Conservation (phyloP, 2,888 invertebrate genomes). For the Nebria salina region DNA sequence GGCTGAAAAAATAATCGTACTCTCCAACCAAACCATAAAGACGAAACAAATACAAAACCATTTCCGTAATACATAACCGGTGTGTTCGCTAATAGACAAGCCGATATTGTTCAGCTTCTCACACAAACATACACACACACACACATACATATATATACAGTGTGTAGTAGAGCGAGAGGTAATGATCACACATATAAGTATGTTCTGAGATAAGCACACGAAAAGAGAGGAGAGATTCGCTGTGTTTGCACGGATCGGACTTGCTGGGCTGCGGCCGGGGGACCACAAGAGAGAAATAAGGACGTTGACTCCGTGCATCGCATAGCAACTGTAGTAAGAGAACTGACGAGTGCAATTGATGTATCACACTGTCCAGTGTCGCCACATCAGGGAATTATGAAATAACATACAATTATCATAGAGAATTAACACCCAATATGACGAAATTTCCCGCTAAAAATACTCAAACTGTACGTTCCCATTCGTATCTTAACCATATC, state of each 20-base stretch:
- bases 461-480: no score
- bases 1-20: background rate
- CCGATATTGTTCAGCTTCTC: slow-evolving; percentile 13
- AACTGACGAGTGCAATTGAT: slow-evolving; percentile 43
- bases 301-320: slow-evolving; percentile 41
- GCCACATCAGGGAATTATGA: background rate
- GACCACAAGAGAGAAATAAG: slow-evolving; percentile 24
- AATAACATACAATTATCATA: no score
- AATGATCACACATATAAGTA: background rate
- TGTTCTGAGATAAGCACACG: slow-evolving; percentile 3
- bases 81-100: slow-evolving; percentile 21
- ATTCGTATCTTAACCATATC: no score
- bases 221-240: slow-evolving; percentile 31
- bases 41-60: background rate
- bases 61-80: slow-evolving; percentile 14
- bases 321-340: slow-evolving; percentile 34
- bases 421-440: no score
- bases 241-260: slow-evolving; percentile 9
- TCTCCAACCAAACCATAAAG: background rate
- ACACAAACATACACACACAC: background rate
- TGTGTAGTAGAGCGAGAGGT: background rate
- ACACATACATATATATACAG: background rate
- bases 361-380: slow-evolving; percentile 35
- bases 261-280: slow-evolving; percentile 1
- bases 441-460: no score